Evolutionary conservation across 1,140 invertebrate genomes (phyloP), one percentile per base, ranked within the genome.

Genomic region (Pogonognathellus flavescens): DNA sequence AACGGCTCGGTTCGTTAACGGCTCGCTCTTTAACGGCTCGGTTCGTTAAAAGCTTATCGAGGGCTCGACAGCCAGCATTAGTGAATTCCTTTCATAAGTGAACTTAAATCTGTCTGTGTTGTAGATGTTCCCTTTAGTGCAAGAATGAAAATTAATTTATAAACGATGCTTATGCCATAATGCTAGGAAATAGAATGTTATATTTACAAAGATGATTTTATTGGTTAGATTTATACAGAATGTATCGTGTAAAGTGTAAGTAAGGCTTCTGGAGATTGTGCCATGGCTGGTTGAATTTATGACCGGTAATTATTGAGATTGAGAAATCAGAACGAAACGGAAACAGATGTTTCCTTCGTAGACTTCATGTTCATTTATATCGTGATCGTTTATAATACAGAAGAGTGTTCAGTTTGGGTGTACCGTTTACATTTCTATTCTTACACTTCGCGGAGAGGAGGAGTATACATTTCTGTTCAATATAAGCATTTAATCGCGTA

Each of bases 281-380:
- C n/a, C 18, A n/a, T n/a, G 59, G 5, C n/a, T 6, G 6, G 59
- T 20, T 18, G 16, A 18, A 18, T n/a, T 62, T 62, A 62, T 10
- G 59, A 62, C 6, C 22, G 14, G 52, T 41, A 84, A 80, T 80
- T 85, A 82, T 3, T 83, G 60, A 80, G 76, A 66, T 81, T 85
- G 76, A 85, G 84, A 81, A 85, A 85, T 85, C 84, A 57, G 76
- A 25, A 52, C 59, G 16, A 85, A 85, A 85, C 84, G 84, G 70
- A 85, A 85, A 52, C 84, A 85, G 76, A 85, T 85, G 84, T 62
- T 85, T 84, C 83, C 83, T 84, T 25, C 60, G 20, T 83, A 49
- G 49, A 55, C 31, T 41, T 1, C 31, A 41, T 53, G 31, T 55
- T 70, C 62, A 72, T 70, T 57, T 84, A 76, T 76, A 76, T 14